Conservation (phyloP, 2,888 invertebrate genomes). For the Hyppa rectilinea region DNA sequence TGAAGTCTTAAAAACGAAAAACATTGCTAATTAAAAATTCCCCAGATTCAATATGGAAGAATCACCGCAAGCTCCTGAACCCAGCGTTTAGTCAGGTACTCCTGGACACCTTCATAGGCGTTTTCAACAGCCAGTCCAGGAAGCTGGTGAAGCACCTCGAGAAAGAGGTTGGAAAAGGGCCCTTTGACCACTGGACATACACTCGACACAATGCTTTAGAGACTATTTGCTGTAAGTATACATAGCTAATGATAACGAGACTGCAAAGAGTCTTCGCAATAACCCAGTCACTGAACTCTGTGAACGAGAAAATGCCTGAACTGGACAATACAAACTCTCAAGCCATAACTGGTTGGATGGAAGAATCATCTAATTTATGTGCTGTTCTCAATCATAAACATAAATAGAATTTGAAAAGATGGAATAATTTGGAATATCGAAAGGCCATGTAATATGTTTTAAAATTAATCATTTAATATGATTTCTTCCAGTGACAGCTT, state of each 20-base stretch:
- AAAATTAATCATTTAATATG: background rate
- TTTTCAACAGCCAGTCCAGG: slow-evolving; percentile 78
- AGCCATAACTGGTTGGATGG: background rate
- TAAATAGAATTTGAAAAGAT: background rate
- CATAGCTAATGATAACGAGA: background rate
- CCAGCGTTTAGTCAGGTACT: slow-evolving; percentile 79
- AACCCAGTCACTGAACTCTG: background rate
- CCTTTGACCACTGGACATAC: slow-evolving; percentile 81
- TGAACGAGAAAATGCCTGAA: background rate
- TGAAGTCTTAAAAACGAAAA: background rate
- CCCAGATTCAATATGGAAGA: slow-evolving; percentile 77
- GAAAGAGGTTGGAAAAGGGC: slow-evolving; percentile 72
- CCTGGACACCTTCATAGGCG: slow-evolving; percentile 75
- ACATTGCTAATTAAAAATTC: background rate
- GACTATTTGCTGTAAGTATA: slow-evolving; percentile 82
- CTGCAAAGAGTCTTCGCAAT: background rate
- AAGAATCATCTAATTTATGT: background rate
- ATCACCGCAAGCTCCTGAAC: slow-evolving; percentile 78
- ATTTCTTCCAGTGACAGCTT: slow-evolving; percentile 77
- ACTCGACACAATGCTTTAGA: slow-evolving; percentile 81
- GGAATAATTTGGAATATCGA: background rate
- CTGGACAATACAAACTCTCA: background rate
- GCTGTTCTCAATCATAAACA: background rate
- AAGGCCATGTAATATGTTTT: background rate
- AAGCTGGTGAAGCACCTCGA: slow-evolving; percentile 73